Conservation (phyloP, 1,140 invertebrate genomes). For the Drosophila subpulchrella region DNA sequence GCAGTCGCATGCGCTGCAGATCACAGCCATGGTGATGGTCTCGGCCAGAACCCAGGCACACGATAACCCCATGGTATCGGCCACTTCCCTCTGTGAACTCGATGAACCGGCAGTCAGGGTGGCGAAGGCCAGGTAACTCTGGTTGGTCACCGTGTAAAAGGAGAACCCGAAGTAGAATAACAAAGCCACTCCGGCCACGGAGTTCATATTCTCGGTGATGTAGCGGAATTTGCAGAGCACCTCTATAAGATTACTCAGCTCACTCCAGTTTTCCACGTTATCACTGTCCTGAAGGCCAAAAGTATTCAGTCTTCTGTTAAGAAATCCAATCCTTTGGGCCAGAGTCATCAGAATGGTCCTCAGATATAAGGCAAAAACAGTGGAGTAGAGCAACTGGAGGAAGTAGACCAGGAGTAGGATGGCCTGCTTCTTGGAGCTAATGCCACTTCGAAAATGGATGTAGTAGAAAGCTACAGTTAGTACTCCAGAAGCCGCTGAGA, state of each 20-base stretch:
- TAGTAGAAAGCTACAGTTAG: constrained; percentile 67
- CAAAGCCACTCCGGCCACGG: constrained; percentile 54
- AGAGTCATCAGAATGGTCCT: constrained; percentile 48
- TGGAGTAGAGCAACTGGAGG: constrained; percentile 66
- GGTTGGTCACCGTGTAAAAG: constrained; percentile 73
- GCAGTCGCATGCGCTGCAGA: constrained; percentile 70
- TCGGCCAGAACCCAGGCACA: constrained; percentile 68
- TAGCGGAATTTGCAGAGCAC: constrained; percentile 72
- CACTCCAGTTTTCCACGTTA: constrained; percentile 52
- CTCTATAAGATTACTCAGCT: constrained; percentile 67
- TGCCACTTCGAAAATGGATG: constrained; percentile 54
- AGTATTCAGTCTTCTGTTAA: constrained; percentile 50
- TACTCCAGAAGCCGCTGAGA: constrained; percentile 20
- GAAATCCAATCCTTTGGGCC: constrained; percentile 52
- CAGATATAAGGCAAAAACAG: constrained; percentile 60
- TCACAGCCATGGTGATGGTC: constrained; percentile 52
- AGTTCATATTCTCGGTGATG: constrained; percentile 68
- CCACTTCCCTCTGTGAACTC: constrained; percentile 6
- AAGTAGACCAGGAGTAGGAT: constrained; percentile 51
- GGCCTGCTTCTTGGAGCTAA: constrained; percentile 10
- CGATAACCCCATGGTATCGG: constrained; percentile 63
- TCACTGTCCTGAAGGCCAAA: constrained; percentile 37
- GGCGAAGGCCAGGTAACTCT: constrained; percentile 71
- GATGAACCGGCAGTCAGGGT: constrained; percentile 38
- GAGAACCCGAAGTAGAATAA: constrained; percentile 71